Evolutionary conservation across 2,888 invertebrate species (phyloP).

Genomic region (Caenorhabditis wallacei): DNA sequence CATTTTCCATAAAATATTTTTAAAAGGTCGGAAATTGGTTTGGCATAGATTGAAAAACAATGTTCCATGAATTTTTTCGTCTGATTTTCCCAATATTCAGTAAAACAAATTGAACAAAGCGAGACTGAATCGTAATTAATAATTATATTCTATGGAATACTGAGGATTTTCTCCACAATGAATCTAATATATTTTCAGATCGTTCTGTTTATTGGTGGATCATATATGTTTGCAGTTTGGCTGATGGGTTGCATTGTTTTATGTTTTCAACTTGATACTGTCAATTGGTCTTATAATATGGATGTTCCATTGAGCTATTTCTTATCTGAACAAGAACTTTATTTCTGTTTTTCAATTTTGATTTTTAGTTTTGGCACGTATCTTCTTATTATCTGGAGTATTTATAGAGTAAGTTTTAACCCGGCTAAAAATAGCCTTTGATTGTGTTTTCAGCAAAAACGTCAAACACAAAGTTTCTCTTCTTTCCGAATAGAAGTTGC

Average conservation of each 20-base stretch:
- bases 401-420: slow-evolving; percentile 9
- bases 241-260: neutral
- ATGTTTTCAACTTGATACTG: slow-evolving; percentile 7
- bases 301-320: slow-evolving; percentile 4
- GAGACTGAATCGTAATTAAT: too few species aligned
- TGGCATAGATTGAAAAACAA: too few species aligned
- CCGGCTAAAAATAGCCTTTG: too few species aligned
- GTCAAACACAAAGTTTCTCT: slow-evolving; percentile 1
- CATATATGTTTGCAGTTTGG: slow-evolving; percentile 11
- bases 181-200: neutral
- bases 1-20: too few species aligned
- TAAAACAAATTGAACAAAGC: too few species aligned
- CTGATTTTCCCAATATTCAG: too few species aligned
- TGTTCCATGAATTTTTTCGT: too few species aligned
- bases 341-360: slow-evolving; percentile 30
- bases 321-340: slow-evolving; percentile 11
- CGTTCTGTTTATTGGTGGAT: neutral
- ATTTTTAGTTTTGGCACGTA: neutral
- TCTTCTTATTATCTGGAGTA: slow-evolving; percentile 28
- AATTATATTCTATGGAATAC: too few species aligned
- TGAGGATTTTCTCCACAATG: too few species aligned
- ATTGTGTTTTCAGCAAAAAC: slow-evolving; percentile 33
- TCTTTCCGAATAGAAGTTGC: slow-evolving; percentile 44
- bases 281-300: slow-evolving; percentile 51
- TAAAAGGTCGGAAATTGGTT: too few species aligned